Percentiles rank a stretch among this genome's conserved stretches.
Conservation (phyloP, 1,140 invertebrate genomes). For the Ceratoteleas bidentatus region DNA sequence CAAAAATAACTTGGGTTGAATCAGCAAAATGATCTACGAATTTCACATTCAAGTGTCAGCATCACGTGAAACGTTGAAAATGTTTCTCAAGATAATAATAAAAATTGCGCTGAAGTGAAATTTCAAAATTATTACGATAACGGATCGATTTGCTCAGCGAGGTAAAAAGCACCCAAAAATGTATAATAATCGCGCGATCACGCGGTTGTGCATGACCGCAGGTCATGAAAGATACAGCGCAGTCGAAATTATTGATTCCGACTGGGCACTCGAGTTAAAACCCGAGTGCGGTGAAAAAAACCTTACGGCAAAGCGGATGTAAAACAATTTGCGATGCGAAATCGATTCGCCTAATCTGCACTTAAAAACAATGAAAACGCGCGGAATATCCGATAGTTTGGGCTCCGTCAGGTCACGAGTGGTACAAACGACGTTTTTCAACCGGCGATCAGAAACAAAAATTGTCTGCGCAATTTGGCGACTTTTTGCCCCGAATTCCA, state of each 20-base stretch:
- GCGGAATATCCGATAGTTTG: conserved; percentile 1
- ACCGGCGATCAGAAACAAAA: neutral
- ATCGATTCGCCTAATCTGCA: conserved; percentile 32
- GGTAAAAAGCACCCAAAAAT: too few species aligned
- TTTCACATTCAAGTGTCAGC: too few species aligned
- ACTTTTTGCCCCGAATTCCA: neutral
- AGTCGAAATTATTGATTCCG: conserved; percentile 21
- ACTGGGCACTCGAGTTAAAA: conserved; percentile 13
- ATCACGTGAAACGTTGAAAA: too few species aligned
- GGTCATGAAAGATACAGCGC: neutral
- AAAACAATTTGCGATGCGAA: conserved; percentile 39
- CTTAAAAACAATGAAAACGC: conserved; percentile 18
- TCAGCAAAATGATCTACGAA: too few species aligned
- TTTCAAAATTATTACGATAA: too few species aligned
- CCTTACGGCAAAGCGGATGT: conserved; percentile 10
- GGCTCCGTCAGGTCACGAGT: neutral
- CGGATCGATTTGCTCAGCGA: too few species aligned
- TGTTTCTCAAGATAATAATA: too few species aligned
- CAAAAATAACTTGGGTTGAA: too few species aligned
- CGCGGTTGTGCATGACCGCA: neutral
- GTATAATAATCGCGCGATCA: too few species aligned
- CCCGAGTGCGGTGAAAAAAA: conserved; percentile 7
- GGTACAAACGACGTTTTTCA: neutral
- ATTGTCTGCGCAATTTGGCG: neutral
- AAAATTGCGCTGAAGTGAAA: too few species aligned